Conservation (phyloP, 2,888 invertebrate genomes). For the Trachelus troglodyta region DNA sequence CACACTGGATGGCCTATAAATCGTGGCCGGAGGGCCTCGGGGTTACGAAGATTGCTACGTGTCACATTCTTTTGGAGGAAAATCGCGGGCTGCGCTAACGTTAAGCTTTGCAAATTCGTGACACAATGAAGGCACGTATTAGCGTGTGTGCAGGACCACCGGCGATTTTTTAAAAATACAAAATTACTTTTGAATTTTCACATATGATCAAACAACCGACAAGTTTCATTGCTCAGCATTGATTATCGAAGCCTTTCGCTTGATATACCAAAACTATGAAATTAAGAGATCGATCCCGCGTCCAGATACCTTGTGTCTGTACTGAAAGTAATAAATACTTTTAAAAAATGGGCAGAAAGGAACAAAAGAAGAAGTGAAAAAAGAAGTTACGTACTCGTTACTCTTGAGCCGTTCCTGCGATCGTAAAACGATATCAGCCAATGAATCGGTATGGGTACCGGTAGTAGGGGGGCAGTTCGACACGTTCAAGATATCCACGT, state of each 20-base stretch:
- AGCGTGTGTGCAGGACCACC: background rate
- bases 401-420: background rate
- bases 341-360: background rate
- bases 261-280: background rate
- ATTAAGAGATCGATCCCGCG: background rate
- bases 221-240: background rate
- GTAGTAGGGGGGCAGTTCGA: background rate
- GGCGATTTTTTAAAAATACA: background rate
- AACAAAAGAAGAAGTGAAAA: background rate
- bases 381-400: background rate
- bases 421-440: background rate
- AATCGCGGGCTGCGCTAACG: slow-evolving; percentile 34
- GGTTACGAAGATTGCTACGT: slow-evolving; percentile 49
- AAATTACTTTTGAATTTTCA: background rate
- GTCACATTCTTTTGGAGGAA: slow-evolving; percentile 45
- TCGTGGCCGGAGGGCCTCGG: slow-evolving; percentile 35
- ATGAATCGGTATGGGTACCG: background rate
- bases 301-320: background rate
- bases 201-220: too few species aligned
- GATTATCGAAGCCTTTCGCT: background rate
- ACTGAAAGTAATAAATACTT: background rate
- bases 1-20: slow-evolving; percentile 48
- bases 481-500: background rate
- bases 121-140: background rate
- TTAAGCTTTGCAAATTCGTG: background rate